Conservation (phyloP, 2,113 vertebrate genomes). For the Mustelus asterias region DNA sequence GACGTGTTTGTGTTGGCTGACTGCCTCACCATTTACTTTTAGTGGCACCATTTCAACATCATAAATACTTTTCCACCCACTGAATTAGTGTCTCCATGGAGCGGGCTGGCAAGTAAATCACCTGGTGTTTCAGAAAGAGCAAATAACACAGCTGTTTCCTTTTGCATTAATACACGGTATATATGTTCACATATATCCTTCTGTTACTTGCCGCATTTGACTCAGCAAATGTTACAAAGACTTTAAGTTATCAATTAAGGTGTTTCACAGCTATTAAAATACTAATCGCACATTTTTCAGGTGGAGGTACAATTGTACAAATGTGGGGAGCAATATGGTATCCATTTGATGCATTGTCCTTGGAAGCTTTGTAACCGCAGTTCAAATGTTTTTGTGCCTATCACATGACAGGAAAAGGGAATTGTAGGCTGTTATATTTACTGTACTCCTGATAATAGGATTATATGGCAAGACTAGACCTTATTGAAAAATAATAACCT, state of each 20-base stretch:
- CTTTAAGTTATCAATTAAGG: no score
- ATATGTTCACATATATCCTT: not conserved
- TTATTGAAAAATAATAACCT: not conserved
- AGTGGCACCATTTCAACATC: constrained; percentile 19
- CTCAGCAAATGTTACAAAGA: not conserved
- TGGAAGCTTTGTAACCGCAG: not conserved
- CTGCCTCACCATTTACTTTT: constrained; percentile 5
- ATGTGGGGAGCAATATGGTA: not conserved
- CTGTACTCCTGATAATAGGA: not conserved
- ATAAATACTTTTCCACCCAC: constrained; percentile 31
- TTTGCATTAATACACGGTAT: not conserved
- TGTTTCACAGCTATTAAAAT: not conserved
- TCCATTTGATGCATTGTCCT: not conserved
- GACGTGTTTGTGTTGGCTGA: constrained; percentile 7
- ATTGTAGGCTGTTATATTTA: not conserved
- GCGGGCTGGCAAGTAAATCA: not conserved
- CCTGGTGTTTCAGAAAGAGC: constrained; percentile 20
- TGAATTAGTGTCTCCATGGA: constrained; percentile 9
- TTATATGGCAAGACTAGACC: not conserved
- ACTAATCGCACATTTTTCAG: not conserved
- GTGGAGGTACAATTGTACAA: no score
- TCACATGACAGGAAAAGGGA: not conserved
- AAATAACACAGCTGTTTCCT: constrained; percentile 20
- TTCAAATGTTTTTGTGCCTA: not conserved
- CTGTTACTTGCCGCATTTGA: not conserved